Evolutionary conservation across 2,113 vertebrate species (phyloP).

Genomic region (Oncorhynchus kisutch): DNA sequence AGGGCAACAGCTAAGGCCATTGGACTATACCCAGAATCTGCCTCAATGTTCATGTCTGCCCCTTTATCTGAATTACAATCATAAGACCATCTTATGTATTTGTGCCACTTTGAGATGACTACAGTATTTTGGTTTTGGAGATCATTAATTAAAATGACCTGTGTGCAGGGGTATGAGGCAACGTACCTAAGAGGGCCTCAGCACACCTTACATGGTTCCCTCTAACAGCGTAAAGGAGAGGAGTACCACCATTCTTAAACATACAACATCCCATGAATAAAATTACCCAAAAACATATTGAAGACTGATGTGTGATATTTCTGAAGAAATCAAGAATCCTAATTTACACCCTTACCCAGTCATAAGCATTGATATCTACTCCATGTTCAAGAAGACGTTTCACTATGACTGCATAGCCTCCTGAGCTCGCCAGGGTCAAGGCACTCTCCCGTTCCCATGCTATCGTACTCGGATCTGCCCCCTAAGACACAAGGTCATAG

Average conservation of each 20-base stretch:
- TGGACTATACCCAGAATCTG: constrained; percentile 92
- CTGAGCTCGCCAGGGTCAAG: constrained; percentile 89
- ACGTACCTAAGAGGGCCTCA: constrained; percentile 85
- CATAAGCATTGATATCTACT: constrained; percentile 90
- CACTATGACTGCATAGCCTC: constrained; percentile 91
- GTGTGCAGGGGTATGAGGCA: too few species aligned
- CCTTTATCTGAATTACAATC: constrained; percentile 66
- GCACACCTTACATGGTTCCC: constrained; percentile 94
- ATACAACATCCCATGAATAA: neutral
- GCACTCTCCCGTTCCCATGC: constrained; percentile 90
- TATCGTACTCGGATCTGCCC: constrained; percentile 85
- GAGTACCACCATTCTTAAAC: constrained; percentile 90
- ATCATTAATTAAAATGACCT: neutral
- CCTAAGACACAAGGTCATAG: constrained; percentile 65
- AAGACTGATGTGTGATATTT: neutral
- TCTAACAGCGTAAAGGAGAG: constrained; percentile 91
- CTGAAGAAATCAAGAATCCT: too few species aligned
- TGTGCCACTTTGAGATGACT: neutral
- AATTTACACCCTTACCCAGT: constrained; percentile 80
- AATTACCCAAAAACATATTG: neutral
- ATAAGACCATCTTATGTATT: neutral
- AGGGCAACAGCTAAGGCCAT: constrained; percentile 92
- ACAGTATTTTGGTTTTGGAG: neutral
- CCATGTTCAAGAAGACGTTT: constrained; percentile 79
- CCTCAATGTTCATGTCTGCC: constrained; percentile 91